Base-by-base conservation (phyloP, 1,140 invertebrate genomes). In the Drosophila kurseongensis region DNA sequence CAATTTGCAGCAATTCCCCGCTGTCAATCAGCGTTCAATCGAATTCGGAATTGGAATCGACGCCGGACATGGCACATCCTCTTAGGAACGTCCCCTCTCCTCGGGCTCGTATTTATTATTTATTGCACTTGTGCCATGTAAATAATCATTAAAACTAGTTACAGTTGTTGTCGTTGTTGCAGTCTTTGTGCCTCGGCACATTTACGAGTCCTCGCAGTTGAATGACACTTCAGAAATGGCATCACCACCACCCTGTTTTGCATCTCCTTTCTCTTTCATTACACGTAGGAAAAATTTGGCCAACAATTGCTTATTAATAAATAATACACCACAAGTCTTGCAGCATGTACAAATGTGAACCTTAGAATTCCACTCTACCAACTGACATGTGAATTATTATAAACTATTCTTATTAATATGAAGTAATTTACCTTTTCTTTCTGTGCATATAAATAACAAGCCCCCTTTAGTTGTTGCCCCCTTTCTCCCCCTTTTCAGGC, bases 111-210 rank as follows among this genome's bases (percentile, higher is more conserved):
- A 89, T 88, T 88, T 77, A 88, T 88, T 79, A 85, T 85, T 88
- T 80, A 88, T 79, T 81, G 65, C 61, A 76, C 65, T 69, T 79
- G 52, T 68, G 62, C 60, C 84, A 75, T 88, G 83, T 75, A 88
- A 88, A 88, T 89, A 88, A 89, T 88, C 84, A 88, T 88, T 88
- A 88, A 80, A 83, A 76, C 82, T 75, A 75, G 75, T 59, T 61
- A 77, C 47, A 59, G 55, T 67, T 59, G 44, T 38, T 16, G 38
- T 9, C 8, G 36, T 35, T 27, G 55, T 40, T 27, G 36, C n/a
- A n/a, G 36, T 48, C 51, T 69, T 71, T 71, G 68, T 71, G 65
- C 65, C 56, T 40, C 61, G 48, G 36, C 72, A 75, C 73, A 51
- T 52, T 75, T 66, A 73, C 73, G 61, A 75, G 72, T 76, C 73